Percentiles rank a stretch among this genome's conserved stretches.
Conservation (phyloP, 2,797 vertebrate genomes). For the Dendrocincla tyrannina region DNA sequence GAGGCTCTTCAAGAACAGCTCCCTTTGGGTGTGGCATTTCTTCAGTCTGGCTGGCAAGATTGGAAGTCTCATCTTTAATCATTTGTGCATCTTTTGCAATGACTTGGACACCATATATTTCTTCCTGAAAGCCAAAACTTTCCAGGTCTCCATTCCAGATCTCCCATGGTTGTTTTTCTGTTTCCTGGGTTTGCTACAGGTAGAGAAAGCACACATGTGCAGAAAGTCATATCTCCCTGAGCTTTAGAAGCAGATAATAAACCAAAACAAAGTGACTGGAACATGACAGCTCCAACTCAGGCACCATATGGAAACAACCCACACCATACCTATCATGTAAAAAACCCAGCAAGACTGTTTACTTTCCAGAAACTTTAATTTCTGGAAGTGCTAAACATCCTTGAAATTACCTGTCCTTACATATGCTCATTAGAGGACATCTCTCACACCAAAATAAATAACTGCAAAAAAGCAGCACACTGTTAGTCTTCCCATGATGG, state of each 20-base stretch:
- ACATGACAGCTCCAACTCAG: background rate
- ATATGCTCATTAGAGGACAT: background rate
- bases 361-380: background rate
- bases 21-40: background rate
- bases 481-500: background rate
- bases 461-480: background rate
- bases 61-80: background rate
- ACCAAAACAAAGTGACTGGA: background rate
- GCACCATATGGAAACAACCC: background rate
- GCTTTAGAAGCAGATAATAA: background rate
- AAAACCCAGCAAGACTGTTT: background rate
- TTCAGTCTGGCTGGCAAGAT: background rate
- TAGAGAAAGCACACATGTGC: background rate
- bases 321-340: background rate
- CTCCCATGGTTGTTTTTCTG: background rate
- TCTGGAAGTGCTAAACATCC: background rate
- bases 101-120: background rate
- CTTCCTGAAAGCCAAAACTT: background rate
- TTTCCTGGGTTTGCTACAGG: constrained; percentile 18
- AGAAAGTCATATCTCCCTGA: background rate
- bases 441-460: background rate
- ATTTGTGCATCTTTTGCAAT: background rate
- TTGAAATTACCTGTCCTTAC: background rate
- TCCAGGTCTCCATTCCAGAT: background rate
- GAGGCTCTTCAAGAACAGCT: background rate